These are phyloP conservation scores for Megalopta genalis DNA, from an alignment of 1,140 invertebrate genomes.

Conservation along the genomic window DNA sequence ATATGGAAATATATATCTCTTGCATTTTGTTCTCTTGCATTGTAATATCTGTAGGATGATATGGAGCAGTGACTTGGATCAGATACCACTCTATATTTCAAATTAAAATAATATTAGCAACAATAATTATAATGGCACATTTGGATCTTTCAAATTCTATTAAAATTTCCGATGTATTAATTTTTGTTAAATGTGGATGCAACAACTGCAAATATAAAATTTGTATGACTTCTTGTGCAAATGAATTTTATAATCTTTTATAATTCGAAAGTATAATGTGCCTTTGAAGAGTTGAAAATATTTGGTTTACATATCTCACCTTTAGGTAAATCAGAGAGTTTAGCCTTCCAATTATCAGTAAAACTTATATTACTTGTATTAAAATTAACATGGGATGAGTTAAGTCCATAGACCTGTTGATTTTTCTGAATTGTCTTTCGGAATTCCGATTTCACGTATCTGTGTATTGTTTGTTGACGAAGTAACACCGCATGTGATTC, in stretches of 20 bases:
- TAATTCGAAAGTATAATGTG: no score
- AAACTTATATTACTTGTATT: slow-evolving; percentile 62
- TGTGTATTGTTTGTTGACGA: slow-evolving; percentile 70
- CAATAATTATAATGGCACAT: not conserved
- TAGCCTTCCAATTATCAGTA: slow-evolving; percentile 62
- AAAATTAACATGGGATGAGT: slow-evolving; percentile 64
- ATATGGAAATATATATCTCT: slow-evolving; percentile 79
- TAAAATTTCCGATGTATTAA: no score
- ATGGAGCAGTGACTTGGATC: slow-evolving; percentile 81
- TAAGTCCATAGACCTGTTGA: slow-evolving; percentile 59
- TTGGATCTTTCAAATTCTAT: no score
- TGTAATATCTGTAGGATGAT: slow-evolving; percentile 78
- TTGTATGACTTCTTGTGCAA: no score
- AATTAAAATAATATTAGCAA: slow-evolving; percentile 36
- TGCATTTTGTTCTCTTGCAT: slow-evolving; percentile 73
- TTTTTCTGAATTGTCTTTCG: slow-evolving; percentile 45
- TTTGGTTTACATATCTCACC: slow-evolving; percentile 50
- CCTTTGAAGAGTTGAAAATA: not conserved
- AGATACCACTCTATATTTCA: slow-evolving; percentile 82
- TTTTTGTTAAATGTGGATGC: no score
- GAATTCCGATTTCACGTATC: slow-evolving; percentile 66
- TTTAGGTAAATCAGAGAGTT: slow-evolving; percentile 68
- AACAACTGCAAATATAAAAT: no score
- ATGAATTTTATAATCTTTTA: no score
- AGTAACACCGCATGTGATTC: slow-evolving; percentile 72